Percentiles rank a stretch among this genome's conserved stretches.
phyloP scores from a whole-genome alignment of 2,888 invertebrate genomes.

The Sepiola atlantica region DNA sequence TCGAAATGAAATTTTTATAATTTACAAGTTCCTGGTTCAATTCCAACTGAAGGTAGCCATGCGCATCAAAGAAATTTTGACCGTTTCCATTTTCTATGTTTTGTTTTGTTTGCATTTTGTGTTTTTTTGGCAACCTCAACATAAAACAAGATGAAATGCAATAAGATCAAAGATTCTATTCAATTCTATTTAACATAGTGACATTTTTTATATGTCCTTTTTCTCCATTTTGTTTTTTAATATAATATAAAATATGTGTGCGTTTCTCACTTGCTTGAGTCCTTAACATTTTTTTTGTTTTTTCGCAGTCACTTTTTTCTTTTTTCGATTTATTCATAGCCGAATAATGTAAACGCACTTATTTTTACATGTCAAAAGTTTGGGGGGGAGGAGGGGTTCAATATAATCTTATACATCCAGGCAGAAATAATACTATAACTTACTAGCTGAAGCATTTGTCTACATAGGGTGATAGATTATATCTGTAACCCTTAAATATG shows the following conservation, averaged over 20 bases:
- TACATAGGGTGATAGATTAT: too few relatives aligned
- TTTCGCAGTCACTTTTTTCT: too few relatives aligned
- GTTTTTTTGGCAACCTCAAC: not conserved
- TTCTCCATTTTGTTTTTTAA: not conserved
- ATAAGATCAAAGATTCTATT: constrained; percentile 3
- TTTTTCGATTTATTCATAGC: too few relatives aligned
- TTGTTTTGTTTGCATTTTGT: not conserved
- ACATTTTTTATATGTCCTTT: not conserved
- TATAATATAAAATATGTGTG: not conserved
- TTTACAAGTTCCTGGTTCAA: constrained; percentile 32
- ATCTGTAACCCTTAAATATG: too few relatives aligned
- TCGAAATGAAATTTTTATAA: constrained; percentile 32
- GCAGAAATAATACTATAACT: too few relatives aligned
- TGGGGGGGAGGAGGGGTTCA: too few relatives aligned
- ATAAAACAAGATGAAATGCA: not conserved
- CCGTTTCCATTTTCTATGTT: not conserved
- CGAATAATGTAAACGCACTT: too few relatives aligned
- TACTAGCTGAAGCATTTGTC: too few relatives aligned
- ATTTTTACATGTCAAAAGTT: too few relatives aligned
- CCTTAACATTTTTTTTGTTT: not conserved
- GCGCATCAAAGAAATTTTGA: constrained; percentile 8
- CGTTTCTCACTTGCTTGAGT: not conserved
- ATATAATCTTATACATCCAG: too few relatives aligned
- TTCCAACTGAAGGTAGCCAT: constrained; percentile 32
- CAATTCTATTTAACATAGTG: constrained; percentile 32